Evolutionary conservation across 2,797 vertebrate genomes (phyloP).

Genomic region (Philypnodon macrostomus): DNA sequence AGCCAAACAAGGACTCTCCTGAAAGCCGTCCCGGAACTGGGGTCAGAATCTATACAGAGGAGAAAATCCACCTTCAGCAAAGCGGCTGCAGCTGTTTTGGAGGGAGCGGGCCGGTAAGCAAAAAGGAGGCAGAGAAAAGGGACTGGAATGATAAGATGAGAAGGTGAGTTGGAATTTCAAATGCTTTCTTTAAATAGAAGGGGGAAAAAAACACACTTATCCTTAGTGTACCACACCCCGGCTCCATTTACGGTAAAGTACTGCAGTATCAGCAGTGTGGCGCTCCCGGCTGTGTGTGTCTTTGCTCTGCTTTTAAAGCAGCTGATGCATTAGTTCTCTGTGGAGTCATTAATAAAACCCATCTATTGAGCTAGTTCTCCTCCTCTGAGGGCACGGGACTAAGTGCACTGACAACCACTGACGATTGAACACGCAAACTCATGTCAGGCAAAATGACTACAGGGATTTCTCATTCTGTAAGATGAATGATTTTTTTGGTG

Average conservation of each 20-base stretch:
- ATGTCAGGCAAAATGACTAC: conserved; percentile 55
- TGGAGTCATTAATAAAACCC: conserved; percentile 67
- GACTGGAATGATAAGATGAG: conserved; percentile 78
- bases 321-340: conserved; percentile 66
- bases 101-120: conserved; percentile 35
- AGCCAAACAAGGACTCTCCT: conserved; percentile 23
- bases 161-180: conserved; percentile 72
- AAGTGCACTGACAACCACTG: conserved; percentile 59
- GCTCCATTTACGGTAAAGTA: conserved; percentile 25
- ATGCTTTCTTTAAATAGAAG: conserved; percentile 24
- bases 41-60: conserved; percentile 45
- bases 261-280: conserved; percentile 45
- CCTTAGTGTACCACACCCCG: conserved; percentile 50
- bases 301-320: conserved; percentile 52
- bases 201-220: conserved; percentile 18
- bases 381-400: conserved; percentile 58
- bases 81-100: conserved; percentile 59
- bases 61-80: conserved; percentile 41
- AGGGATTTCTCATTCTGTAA: conserved; percentile 53
- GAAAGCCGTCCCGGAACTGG: conserved; percentile 32
- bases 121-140: conserved; percentile 59
- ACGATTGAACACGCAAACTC: conserved; percentile 59
- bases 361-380: conserved; percentile 62
- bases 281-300: conserved; percentile 39
- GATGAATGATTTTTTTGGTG: conserved; percentile 37